Evolutionary conservation across 2,797 vertebrate genomes (phyloP).

Genomic region (Darevskia nairensis): DNA sequence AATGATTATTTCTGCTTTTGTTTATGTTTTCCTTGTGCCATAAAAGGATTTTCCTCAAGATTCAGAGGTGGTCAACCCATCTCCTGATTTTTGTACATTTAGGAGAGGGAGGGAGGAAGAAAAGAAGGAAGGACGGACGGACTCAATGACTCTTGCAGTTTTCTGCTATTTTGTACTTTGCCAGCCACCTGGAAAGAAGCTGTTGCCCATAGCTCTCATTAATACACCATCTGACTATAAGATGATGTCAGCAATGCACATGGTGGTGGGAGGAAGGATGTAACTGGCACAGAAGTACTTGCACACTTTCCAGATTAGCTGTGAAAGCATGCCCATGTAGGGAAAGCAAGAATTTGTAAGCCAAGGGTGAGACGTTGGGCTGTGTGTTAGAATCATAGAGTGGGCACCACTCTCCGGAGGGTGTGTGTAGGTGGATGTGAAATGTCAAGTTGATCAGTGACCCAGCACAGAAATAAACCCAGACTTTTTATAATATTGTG

Average conservation of each 20-base stretch:
- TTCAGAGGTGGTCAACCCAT: no score
- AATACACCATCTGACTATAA: not conserved
- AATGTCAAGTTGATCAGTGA: not conserved
- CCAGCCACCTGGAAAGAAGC: not conserved
- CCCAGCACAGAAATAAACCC: not conserved
- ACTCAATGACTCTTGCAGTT: not conserved
- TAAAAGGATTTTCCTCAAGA: not conserved
- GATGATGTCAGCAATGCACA: not conserved
- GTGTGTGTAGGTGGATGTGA: not conserved
- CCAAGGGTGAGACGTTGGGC: not conserved
- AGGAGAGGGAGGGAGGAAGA: not conserved
- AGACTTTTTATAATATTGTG: not conserved
- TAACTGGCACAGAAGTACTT: not conserved
- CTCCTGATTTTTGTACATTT: not conserved
- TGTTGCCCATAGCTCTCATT: not conserved
- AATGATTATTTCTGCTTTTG: not conserved
- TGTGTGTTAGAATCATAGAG: no score
- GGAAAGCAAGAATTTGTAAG: not conserved
- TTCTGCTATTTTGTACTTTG: not conserved
- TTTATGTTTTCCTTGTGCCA: not conserved
- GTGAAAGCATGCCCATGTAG: not conserved
- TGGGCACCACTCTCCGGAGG: no score
- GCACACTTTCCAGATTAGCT: not conserved
- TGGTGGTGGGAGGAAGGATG: not conserved
- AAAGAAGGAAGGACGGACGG: no score